phyloP scores from a whole-genome alignment of 1,140 invertebrate species.

The Battus philenor region DNA sequence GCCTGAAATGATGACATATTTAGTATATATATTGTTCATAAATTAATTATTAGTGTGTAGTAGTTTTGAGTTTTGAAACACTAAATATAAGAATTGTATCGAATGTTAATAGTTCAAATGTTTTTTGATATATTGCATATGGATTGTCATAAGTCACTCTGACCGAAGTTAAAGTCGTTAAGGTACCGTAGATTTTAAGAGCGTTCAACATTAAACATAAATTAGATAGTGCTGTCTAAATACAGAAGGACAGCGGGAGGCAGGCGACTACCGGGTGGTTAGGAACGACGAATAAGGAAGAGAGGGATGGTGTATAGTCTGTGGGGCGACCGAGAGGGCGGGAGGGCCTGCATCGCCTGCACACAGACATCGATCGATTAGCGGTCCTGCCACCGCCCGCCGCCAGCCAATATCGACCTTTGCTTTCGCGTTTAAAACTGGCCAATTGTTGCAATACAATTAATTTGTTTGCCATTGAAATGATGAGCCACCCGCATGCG shows the following conservation, averaged over 20 bases:
- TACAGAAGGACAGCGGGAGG: slow-evolving; percentile 60
- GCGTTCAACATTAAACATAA: slow-evolving; percentile 66
- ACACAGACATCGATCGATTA: slow-evolving; percentile 70
- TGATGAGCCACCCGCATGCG: slow-evolving; percentile 2
- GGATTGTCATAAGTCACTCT: no score
- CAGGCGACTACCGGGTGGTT: slow-evolving; percentile 65
- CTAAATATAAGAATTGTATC: no score
- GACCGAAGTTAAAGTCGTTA: no score
- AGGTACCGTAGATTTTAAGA: no score
- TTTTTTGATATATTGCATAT: no score
- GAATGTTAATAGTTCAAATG: no score
- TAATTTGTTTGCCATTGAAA: slow-evolving; percentile 24
- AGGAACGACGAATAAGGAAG: slow-evolving; percentile 63
- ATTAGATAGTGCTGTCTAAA: slow-evolving; percentile 72
- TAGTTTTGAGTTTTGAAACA: no score
- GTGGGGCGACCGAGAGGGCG: slow-evolving; percentile 41
- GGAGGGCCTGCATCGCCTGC: slow-evolving; percentile 55
- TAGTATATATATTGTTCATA: no score
- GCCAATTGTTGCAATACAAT: slow-evolving; percentile 51
- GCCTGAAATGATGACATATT: no score
- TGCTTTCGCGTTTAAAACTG: slow-evolving; percentile 52
- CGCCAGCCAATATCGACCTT: slow-evolving; percentile 62
- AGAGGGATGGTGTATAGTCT: slow-evolving; percentile 50
- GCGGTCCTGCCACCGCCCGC: slow-evolving; percentile 47
- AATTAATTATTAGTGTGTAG: no score